These are phyloP conservation scores for Cotesia congregata DNA, from an alignment of 2,888 invertebrate species.

Conservation along the genomic window DNA sequence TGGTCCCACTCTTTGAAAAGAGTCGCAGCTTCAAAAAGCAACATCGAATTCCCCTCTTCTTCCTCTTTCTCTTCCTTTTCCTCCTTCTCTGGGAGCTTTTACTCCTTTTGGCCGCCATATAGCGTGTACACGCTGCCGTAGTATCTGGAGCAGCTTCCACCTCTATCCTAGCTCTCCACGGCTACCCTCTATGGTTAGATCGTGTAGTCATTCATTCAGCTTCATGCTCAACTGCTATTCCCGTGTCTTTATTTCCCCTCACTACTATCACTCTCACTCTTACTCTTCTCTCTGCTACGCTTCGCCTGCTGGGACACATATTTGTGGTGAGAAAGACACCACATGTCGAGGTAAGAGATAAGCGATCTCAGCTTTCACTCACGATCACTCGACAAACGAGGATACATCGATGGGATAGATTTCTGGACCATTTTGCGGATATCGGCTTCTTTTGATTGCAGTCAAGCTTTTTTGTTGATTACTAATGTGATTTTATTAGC, in stretches of 20 bases:
- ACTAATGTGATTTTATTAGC: too few species aligned
- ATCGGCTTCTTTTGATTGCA: too few species aligned
- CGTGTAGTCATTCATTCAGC: conserved; percentile 35
- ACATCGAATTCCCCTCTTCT: background rate
- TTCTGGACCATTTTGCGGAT: too few species aligned
- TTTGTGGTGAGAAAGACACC: background rate
- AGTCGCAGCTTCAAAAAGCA: background rate
- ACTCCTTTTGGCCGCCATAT: too few species aligned
- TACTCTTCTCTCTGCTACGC: conserved; percentile 48
- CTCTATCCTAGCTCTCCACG: conserved; percentile 27
- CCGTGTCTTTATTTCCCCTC: conserved; percentile 45
- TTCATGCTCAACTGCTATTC: conserved; percentile 24
- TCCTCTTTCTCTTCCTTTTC: conserved; percentile 9
- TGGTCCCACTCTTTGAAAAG: conserved; percentile 38
- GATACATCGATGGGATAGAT: too few species aligned
- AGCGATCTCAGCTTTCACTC: too few species aligned
- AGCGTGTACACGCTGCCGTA: conserved; percentile 5
- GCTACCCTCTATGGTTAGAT: background rate
- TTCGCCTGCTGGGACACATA: conserved; percentile 24
- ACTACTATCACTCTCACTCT: background rate
- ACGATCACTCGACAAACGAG: too few species aligned
- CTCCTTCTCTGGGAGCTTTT: too few species aligned
- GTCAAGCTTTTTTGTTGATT: too few species aligned
- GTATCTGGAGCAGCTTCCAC: conserved; percentile 33
- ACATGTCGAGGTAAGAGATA: background rate